Conservation (phyloP, 2,113 vertebrate species). For the Agapornis roseicollis region DNA sequence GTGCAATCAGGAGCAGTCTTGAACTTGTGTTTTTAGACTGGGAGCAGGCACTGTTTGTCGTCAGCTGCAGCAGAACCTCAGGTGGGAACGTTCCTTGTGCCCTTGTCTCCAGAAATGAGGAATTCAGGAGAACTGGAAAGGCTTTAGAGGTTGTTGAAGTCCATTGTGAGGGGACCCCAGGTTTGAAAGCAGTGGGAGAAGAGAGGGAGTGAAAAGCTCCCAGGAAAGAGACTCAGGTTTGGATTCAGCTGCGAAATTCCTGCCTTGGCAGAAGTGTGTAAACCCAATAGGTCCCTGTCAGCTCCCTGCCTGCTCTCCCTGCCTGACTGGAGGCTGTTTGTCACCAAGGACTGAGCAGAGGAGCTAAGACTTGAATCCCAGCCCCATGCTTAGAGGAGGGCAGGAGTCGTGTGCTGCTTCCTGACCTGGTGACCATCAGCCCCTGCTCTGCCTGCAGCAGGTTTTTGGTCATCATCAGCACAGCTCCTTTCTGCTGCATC, state of each 20-base stretch:
- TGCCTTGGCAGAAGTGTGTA: neutral
- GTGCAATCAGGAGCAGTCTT: rapidly evolving
- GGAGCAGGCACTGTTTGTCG: neutral
- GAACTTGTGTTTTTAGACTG: neutral
- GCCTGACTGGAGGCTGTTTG: neutral
- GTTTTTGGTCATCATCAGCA: neutral
- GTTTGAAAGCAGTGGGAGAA: neutral
- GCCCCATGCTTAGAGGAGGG: neutral
- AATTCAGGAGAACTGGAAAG: neutral
- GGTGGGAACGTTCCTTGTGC: neutral
- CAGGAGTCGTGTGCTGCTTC: neutral
- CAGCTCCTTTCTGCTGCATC: neutral
- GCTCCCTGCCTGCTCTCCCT: neutral
- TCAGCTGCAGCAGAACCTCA: neutral
- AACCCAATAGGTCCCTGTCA: neutral
- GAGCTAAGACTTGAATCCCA: neutral
- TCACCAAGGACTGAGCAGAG: neutral
- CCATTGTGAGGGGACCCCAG: neutral
- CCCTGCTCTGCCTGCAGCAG: neutral
- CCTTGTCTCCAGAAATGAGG: neutral
- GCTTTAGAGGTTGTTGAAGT: rapidly evolving
- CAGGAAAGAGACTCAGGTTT: neutral
- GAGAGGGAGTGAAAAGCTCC: neutral
- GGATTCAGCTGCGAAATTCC: neutral
- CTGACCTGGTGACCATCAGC: neutral